phyloP scores from a whole-genome alignment of 1,140 invertebrate genomes.

The Bacillus rossius region DNA sequence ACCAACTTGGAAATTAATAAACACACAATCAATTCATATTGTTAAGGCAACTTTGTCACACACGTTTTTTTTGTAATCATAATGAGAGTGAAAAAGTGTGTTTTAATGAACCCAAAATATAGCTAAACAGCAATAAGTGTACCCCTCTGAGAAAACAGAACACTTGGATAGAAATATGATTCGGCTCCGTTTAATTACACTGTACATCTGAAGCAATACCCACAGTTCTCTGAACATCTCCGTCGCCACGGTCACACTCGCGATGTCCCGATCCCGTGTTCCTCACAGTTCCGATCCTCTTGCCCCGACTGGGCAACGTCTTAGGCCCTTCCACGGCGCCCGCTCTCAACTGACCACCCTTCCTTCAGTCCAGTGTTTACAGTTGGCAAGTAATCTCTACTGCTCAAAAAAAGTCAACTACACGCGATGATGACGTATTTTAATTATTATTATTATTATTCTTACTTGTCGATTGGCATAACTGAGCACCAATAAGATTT shows the following conservation, averaged over 20 bases:
- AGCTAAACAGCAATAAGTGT: slow-evolving; percentile 28
- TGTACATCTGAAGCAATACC: slow-evolving; percentile 6
- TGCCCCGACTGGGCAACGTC: not conserved
- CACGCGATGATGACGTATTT: slow-evolving; percentile 6
- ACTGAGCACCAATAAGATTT: slow-evolving; percentile 32
- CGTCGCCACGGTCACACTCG: not conserved
- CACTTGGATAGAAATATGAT: slow-evolving; percentile 15
- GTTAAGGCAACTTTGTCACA: slow-evolving; percentile 31
- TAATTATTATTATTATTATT: no score
- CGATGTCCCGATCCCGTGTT: slow-evolving; percentile 15
- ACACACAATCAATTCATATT: slow-evolving; percentile 28
- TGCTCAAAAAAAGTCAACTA: slow-evolving; percentile 16
- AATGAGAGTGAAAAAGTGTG: slow-evolving; percentile 21
- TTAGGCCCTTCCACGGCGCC: slow-evolving; percentile 7
- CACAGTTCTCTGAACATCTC: slow-evolving; percentile 5
- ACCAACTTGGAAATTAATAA: slow-evolving; percentile 23
- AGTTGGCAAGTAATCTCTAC: slow-evolving; percentile 8
- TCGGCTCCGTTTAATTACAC: slow-evolving; percentile 12
- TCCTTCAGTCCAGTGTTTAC: slow-evolving; percentile 4
- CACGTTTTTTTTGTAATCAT: slow-evolving; percentile 23
- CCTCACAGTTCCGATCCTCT: slow-evolving; percentile 11
- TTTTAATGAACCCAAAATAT: slow-evolving; percentile 14
- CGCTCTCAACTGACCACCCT: not conserved
- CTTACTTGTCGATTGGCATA: slow-evolving; percentile 17
- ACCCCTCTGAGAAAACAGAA: slow-evolving; percentile 20